phyloP scores from a whole-genome alignment of 2,797 vertebrate genomes.

The Etheostoma nigrum region DNA sequence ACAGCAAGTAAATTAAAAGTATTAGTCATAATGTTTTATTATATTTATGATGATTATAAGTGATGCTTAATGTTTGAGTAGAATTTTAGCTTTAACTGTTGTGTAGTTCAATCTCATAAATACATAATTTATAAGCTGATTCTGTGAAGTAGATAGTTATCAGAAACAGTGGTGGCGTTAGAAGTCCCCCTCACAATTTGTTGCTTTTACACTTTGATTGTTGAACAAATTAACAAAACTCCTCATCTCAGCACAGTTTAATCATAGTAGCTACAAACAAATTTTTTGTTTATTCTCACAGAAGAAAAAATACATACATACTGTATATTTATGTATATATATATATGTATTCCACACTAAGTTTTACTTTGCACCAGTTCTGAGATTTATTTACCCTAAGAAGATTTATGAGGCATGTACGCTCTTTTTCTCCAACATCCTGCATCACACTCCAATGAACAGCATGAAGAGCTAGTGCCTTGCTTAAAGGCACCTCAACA shows the following conservation, averaged over 20 bases:
- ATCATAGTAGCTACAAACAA: background rate
- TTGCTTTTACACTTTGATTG: too few species aligned
- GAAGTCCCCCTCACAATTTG: background rate
- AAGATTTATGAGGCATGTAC: background rate
- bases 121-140: background rate
- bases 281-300: background rate
- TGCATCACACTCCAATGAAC: background rate
- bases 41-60: background rate
- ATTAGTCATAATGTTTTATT: background rate
- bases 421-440: background rate
- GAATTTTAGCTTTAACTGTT: background rate
- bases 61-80: background rate
- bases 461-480: conserved; percentile 3
- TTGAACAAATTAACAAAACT: background rate
- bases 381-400: conserved; percentile 4
- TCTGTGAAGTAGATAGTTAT: background rate
- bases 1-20: background rate
- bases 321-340: background rate
- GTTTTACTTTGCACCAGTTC: background rate
- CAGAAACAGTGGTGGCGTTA: background rate
- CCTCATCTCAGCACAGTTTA: background rate
- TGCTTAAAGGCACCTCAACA: background rate
- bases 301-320: background rate
- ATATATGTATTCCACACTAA: background rate
- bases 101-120: background rate